Evolutionary conservation across 2,113 vertebrate genomes (phyloP), one percentile per base, ranked within the genome.

Genomic region (Pterocles gutturalis): DNA sequence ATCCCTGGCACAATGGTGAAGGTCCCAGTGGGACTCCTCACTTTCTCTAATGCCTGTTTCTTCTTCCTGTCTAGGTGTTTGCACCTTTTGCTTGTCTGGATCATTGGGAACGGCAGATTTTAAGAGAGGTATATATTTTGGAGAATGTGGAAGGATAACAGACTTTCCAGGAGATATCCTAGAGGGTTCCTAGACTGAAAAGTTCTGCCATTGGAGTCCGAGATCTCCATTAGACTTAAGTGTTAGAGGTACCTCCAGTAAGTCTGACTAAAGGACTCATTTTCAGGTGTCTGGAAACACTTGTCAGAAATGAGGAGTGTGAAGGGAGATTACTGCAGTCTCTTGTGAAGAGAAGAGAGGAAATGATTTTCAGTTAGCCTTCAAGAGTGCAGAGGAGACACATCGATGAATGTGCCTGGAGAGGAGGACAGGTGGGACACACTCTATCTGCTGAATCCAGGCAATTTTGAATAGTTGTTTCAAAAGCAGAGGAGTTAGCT

Each of bases 341-440:
- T 62, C 20, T 38, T 62, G 21, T 49, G 51, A 65, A 72, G 16
- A 65, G 60, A 66, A 28, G 19, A 62, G 29, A 25, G 5, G 10
- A 87, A 75, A 60, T 20, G 0, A 11, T 83, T 79, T 69, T 49
- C 17, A 75, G n/a, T 24, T 83, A 61, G 15, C 26, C 13, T 51
- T 25, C 67, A 84, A 31, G 18, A 88, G 33, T 13, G 20, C 9
- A 76, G 34, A 67, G 26, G 13, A 66, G 43, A 13, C 5, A 49
- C 13, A 15, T 1, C 49, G 19, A 0, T 9, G 9, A 76, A 15
- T 34, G 6, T 66, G 7, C 11, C 10, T 46, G 14, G 41, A 7
- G 11, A 55, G 20, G 15, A 83, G 4, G 15, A 34, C 15, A 66
- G 11, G 13, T 48, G 64, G 20, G 14, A 51, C 33, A 57, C 28